Evolutionary conservation across 1,140 invertebrate genomes (phyloP).

Genomic region (Spodoptera litura): DNA sequence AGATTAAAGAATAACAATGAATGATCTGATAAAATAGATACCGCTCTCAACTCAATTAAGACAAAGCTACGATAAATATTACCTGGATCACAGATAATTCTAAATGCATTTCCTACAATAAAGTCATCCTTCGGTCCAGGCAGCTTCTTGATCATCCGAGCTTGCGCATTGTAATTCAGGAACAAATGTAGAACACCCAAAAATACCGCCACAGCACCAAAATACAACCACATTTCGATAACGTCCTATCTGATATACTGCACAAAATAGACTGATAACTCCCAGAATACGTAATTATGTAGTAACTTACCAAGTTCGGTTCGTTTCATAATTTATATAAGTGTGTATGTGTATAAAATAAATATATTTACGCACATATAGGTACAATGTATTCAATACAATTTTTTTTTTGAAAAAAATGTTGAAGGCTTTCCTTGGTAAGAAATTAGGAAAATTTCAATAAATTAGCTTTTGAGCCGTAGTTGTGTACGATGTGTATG

Average conservation of each 20-base stretch:
- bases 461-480: no score
- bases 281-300: neutral
- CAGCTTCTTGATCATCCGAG: conserved; percentile 52
- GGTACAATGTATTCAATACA: no score
- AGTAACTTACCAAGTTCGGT: no score
- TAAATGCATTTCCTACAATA: conserved; percentile 55
- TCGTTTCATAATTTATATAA: no score
- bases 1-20: conserved; percentile 25
- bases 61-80: conserved; percentile 16
- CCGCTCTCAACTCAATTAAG: neutral
- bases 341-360: no score
- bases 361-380: no score
- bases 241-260: neutral
- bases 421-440: no score
- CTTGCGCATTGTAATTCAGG: conserved; percentile 55
- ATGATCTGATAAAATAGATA: neutral
- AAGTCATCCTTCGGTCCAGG: conserved; percentile 54
- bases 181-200: conserved; percentile 51
- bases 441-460: no score
- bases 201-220: conserved; percentile 33
- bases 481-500: no score
- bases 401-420: no score
- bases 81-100: conserved; percentile 50
- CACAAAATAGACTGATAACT: conserved; percentile 6
- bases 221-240: conserved; percentile 23